These are phyloP conservation scores for Rhyacichthys aspro DNA, from an alignment of 2,797 vertebrate genomes.

Conservation along the genomic window DNA sequence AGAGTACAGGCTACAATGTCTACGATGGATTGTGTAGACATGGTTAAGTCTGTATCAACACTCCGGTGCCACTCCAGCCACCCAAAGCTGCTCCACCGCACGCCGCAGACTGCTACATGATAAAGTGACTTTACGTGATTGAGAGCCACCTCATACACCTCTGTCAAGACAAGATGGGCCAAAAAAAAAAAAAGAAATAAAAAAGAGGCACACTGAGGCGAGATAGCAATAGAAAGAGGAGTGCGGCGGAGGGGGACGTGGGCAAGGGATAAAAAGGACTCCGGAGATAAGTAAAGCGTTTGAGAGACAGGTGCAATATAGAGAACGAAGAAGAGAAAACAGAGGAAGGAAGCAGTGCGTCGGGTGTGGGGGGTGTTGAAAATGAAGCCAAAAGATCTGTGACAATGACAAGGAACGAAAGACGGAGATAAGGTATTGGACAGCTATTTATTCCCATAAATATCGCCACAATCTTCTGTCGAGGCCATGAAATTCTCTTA, in stretches of 20 bases:
- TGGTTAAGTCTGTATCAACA: conserved; percentile 4
- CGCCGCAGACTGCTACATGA: conserved; percentile 39
- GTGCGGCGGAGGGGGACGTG: background rate
- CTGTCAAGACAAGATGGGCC: conserved; percentile 57
- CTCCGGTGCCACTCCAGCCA: background rate
- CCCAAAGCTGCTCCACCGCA: conserved; percentile 15
- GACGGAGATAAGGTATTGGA: conserved; percentile 54
- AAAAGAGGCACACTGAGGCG: conserved; percentile 32
- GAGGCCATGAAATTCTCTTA: conserved; percentile 29
- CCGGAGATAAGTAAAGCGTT: conserved; percentile 66
- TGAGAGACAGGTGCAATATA: conserved; percentile 79
- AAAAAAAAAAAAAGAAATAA: no score
- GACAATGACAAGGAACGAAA: conserved; percentile 59
- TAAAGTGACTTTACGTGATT: conserved; percentile 61
- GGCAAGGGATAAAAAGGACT: conserved; percentile 60
- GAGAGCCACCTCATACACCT: conserved; percentile 61
- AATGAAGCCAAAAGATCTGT: conserved; percentile 52
- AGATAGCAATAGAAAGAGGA: conserved; percentile 51
- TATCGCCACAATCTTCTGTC: conserved; percentile 44
- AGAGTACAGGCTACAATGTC: no score
- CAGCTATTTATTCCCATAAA: conserved; percentile 71
- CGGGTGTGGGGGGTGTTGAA: conserved; percentile 6
- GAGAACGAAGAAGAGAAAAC: conserved; percentile 42
- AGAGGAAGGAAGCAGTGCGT: conserved; percentile 19
- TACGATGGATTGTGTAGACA: background rate